These are phyloP conservation scores for Sarcophaga variegata DNA, from an alignment of 2,888 invertebrate species.

Conservation along the genomic window DNA sequence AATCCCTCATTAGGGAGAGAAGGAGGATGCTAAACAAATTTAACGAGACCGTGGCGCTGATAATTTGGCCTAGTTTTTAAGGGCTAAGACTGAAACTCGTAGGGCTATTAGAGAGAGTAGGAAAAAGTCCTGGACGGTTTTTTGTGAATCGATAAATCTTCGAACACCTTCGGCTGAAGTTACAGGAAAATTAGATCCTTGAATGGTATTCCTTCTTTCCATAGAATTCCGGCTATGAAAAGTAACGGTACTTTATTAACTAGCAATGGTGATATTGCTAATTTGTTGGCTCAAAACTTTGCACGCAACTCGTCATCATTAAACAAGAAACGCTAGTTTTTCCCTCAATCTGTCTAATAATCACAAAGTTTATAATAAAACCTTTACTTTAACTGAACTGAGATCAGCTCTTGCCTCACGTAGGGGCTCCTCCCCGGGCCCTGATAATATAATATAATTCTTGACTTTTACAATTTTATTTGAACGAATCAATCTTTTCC, in stretches of 20 bases:
- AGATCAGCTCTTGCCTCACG: no score
- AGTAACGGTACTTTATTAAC: background rate
- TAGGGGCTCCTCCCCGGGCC: no score
- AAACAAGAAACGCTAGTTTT: no score
- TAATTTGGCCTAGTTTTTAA: constrained; percentile 2
- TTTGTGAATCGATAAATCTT: constrained; percentile 12
- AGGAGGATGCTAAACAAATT: constrained; percentile 19
- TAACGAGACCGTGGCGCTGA: constrained; percentile 1
- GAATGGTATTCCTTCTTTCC: background rate
- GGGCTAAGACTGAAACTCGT: background rate
- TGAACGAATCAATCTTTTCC: constrained; percentile 25
- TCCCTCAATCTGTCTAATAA: no score
- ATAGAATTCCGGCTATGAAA: background rate
- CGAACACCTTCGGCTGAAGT: background rate
- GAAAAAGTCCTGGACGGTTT: constrained; percentile 12
- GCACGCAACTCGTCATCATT: no score
- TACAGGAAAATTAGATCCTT: constrained; percentile 15
- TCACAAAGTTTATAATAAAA: no score
- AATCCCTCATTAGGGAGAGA: constrained; percentile 17
- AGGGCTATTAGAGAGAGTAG: constrained; percentile 14
- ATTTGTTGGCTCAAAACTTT: constrained; percentile 20
- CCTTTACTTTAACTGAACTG: no score
- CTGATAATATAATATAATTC: background rate
- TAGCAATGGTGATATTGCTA: constrained; percentile 4
- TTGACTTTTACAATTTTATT: constrained; percentile 31